Conservation (phyloP, 2,888 invertebrate species). For the Pyrrhosoma nymphula region DNA sequence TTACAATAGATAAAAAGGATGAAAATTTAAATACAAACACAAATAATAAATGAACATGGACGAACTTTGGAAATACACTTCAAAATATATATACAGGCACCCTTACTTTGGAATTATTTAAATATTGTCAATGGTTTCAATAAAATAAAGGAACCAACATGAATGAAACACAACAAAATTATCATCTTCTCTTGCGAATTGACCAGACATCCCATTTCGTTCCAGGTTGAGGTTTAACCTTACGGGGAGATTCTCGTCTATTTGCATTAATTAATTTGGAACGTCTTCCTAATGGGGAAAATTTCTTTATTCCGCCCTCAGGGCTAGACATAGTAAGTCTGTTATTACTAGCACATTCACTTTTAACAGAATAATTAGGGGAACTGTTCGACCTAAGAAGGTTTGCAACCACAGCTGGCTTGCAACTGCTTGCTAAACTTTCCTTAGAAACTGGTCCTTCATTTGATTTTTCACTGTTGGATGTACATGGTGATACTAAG, state of each 20-base stretch:
- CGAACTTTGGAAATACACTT: constrained; percentile 60
- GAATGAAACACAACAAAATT: constrained; percentile 40
- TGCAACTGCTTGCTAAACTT: background rate
- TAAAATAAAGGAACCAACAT: constrained; percentile 59
- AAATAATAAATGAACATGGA: constrained; percentile 66
- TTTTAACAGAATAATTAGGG: constrained; percentile 41
- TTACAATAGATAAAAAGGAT: constrained; percentile 59
- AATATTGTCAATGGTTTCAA: constrained; percentile 65
- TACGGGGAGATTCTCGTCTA: constrained; percentile 59
- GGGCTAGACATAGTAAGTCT: constrained; percentile 55
- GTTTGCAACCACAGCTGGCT: background rate
- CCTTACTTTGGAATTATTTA: constrained; percentile 65
- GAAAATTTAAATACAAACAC: constrained; percentile 61
- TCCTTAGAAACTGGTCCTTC: constrained; percentile 38
- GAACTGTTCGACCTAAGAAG: constrained; percentile 28
- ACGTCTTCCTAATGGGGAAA: background rate
- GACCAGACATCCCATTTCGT: constrained; percentile 68
- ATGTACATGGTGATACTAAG: background rate
- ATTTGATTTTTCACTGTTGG: constrained; percentile 32
- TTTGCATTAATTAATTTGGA: constrained; percentile 40
- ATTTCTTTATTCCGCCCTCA: constrained; percentile 48
- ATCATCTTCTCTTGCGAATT: constrained; percentile 59
- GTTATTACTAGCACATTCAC: constrained; percentile 49
- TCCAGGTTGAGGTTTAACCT: constrained; percentile 60
- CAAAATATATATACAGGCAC: constrained; percentile 60